Evolutionary conservation across 2,797 vertebrate species (phyloP), one percentile per base, ranked within the genome.

Genomic region (Sphenodon punctatus): DNA sequence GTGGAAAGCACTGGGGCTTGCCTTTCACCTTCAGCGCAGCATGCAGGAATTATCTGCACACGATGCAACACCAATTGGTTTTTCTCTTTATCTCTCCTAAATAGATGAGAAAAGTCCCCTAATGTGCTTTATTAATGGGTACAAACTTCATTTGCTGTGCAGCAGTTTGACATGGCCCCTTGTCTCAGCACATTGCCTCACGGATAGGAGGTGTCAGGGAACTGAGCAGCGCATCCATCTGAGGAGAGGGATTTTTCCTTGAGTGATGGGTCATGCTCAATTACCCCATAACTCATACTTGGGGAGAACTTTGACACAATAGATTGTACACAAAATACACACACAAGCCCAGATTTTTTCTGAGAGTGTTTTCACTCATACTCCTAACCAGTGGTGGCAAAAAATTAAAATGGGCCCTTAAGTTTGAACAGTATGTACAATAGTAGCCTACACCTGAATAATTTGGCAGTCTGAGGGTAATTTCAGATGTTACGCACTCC

Each of bases 81-180:
- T 60, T 78, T 59, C 19, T 70, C 45, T 63, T 66, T 38, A n/a
- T 41, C 14, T 3, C 73, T 34, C 67, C 17, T 4, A 46, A 82
- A 16, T 19, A 56, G 70, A 16, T 53, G 32, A 65, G 80, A 69
- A 75, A 85, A 6, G 20, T 68, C 36, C 39, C 70, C 45, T 66
- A 25, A 45, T 19, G 34, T 1, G 64, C 30, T 14, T 53, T 80
- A 43, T 63, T 73, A 68, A 25, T 23, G 17, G 30, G 60, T 60
- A 61, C 63, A 69, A 65, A 25, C 8, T 61, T 55, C 23, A 32
- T 64, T 6, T 66, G 25, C 53, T 30, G 20, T 49, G 59, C 58
- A 34, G 3, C 16, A 38, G 48, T n/a, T 63, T 45, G 36, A 38
- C 23, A 55, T 3, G 6, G 45, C 22, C 10, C 11, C 41, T 32